These are phyloP conservation scores for Caenorhabditis drosophilae DNA, from an alignment of 2,888 invertebrate genomes.

Conservation along the genomic window DNA sequence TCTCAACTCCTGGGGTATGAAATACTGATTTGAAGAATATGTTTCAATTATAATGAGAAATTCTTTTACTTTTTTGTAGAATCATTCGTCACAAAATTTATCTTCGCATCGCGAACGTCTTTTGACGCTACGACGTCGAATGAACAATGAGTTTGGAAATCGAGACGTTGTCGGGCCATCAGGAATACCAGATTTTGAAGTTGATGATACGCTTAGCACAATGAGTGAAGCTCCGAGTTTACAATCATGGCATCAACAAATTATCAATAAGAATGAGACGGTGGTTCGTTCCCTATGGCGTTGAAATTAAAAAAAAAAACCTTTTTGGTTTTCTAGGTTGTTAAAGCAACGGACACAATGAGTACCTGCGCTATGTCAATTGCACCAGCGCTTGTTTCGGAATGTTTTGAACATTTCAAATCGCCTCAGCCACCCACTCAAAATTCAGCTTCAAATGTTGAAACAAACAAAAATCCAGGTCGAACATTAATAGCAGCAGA, in stretches of 20 bases:
- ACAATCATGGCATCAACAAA: constrained; percentile 46
- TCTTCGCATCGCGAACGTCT: constrained; percentile 45
- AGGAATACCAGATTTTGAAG: constrained; percentile 9
- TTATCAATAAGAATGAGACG: constrained; percentile 34
- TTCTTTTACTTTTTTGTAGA: background rate
- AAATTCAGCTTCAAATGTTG: background rate
- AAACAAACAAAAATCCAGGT: background rate
- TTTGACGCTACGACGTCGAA: constrained; percentile 32
- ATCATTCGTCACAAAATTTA: background rate
- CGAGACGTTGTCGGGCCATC: constrained; percentile 15
- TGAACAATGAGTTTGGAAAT: constrained; percentile 54
- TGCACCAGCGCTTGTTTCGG: constrained; percentile 1
- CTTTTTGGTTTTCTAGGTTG: constrained; percentile 29
- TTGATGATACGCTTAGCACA: constrained; percentile 40
- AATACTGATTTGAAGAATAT: background rate
- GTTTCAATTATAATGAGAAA: constrained; percentile 1
- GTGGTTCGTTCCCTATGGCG: constrained; percentile 8
- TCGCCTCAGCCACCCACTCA: constrained; percentile 5
- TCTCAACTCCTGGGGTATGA: constrained; percentile 4
- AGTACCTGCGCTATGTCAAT: constrained; percentile 37
- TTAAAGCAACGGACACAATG: constrained; percentile 36
- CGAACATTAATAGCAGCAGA: background rate
- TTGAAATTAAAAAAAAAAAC: background rate
- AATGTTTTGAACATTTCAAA: constrained; percentile 5
- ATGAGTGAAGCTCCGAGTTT: constrained; percentile 45